phyloP scores from a whole-genome alignment of 1,140 invertebrate species.

The Capitella teleta region DNA sequence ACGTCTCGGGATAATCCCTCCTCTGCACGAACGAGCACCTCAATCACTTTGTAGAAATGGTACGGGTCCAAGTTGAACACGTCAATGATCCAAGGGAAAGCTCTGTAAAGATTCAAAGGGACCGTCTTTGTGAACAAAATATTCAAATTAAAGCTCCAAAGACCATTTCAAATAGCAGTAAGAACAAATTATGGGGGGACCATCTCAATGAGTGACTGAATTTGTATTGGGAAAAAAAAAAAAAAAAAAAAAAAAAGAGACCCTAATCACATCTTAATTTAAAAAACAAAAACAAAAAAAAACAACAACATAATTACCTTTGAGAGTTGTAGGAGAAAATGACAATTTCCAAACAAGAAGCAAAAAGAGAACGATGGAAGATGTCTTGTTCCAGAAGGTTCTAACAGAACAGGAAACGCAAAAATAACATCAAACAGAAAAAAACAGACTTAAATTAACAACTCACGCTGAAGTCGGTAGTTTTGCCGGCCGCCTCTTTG shows the following conservation, averaged over 20 bases:
- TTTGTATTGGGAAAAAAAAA: no score
- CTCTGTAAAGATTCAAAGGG: slow-evolving; percentile 37
- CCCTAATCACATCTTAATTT: no score
- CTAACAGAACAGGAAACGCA: neutral
- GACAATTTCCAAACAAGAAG: slow-evolving; percentile 86
- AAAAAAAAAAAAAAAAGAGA: no score
- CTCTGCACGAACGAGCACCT: slow-evolving; percentile 79
- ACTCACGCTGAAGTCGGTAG: slow-evolving; percentile 57
- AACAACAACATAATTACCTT: no score
- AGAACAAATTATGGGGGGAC: no score
- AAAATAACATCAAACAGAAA: neutral
- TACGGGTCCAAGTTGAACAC: slow-evolving; percentile 70
- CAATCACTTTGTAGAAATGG: slow-evolving; percentile 93
- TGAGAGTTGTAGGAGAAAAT: slow-evolving; percentile 82
- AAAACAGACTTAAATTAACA: neutral
- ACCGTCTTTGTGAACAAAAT: neutral
- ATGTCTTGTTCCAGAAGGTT: slow-evolving; percentile 60
- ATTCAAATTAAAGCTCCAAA: neutral
- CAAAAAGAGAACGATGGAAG: slow-evolving; percentile 77
- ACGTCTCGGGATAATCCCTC: slow-evolving; percentile 80
- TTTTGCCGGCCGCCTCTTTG: slow-evolving; percentile 21
- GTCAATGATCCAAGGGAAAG: slow-evolving; percentile 84
- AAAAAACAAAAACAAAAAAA: no score
- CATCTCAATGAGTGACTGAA: no score
- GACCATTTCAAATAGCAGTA: no score